These are phyloP conservation scores for Amblyjoppa fuscipennis DNA, from an alignment of 2,888 invertebrate species.

Conservation along the genomic window DNA sequence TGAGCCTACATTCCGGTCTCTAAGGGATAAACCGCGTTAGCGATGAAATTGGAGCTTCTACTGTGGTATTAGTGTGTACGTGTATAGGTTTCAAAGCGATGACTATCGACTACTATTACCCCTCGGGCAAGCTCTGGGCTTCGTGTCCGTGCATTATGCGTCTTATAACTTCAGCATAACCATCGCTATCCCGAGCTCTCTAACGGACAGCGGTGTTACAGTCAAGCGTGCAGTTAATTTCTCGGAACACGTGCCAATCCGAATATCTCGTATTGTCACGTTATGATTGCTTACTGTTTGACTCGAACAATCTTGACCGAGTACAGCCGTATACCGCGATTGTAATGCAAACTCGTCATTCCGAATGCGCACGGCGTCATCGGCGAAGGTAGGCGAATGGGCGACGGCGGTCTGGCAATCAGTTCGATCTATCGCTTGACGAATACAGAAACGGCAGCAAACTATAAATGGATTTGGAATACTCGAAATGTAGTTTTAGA, in stretches of 20 bases:
- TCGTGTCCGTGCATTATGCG: slow-evolving; percentile 45
- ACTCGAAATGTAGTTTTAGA: neutral
- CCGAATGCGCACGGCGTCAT: slow-evolving; percentile 28
- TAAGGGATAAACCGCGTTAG: slow-evolving; percentile 26
- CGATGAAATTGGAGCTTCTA: slow-evolving; percentile 40
- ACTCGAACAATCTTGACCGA: slow-evolving; percentile 59
- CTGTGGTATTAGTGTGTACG: slow-evolving; percentile 10
- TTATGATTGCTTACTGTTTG: slow-evolving; percentile 68
- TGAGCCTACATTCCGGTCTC: neutral
- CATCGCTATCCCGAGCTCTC: slow-evolving; percentile 23
- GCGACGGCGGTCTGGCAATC: slow-evolving; percentile 15
- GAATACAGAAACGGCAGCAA: neutral
- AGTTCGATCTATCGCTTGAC: slow-evolving; percentile 10
- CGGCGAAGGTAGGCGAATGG: slow-evolving; percentile 20
- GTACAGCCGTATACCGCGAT: slow-evolving; percentile 23
- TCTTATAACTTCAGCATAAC: slow-evolving; percentile 49
- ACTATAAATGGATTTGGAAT: neutral
- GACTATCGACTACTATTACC: slow-evolving; percentile 39
- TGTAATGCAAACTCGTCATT: slow-evolving; percentile 50
- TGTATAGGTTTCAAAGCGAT: slow-evolving; percentile 41
- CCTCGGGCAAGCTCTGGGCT: neutral
- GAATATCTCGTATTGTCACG: slow-evolving; percentile 63
- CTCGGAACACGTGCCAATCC: slow-evolving; percentile 61
- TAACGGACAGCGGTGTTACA: neutral
- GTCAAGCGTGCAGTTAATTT: slow-evolving; percentile 20